A percentile compares a stretch with the other conserved stretches of the same genome.
phyloP scores from a whole-genome alignment of 2,113 vertebrate species.

The Brachyistius frenatus region DNA sequence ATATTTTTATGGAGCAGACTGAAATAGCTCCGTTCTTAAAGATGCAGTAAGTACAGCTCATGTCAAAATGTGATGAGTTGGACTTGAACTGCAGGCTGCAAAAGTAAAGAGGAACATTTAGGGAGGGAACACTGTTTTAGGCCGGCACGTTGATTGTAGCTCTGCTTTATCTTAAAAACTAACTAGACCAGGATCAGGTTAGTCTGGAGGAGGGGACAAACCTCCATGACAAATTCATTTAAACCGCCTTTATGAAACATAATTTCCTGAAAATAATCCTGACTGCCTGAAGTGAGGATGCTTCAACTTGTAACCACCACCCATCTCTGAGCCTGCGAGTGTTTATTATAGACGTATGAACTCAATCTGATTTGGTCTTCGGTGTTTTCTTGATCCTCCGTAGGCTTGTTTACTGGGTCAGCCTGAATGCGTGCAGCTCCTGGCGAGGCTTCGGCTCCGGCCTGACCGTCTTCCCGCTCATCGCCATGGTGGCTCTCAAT shows the following conservation, averaged over 20 bases:
- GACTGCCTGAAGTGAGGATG: not conserved
- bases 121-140: no score
- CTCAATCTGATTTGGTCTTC: conserved; percentile 43
- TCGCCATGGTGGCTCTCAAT: conserved; percentile 82
- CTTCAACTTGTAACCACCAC: not conserved
- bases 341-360: conserved; percentile 30
- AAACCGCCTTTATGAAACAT: not conserved
- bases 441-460: conserved; percentile 84
- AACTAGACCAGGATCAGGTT: not conserved
- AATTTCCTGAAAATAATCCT: not conserved
- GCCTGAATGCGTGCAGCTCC: conserved; percentile 76
- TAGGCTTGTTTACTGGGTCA: conserved; percentile 84
- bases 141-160: no score
- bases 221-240: not conserved
- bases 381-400: conserved; percentile 3
- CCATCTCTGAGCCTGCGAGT: conserved; percentile 6
- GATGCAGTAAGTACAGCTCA: no score
- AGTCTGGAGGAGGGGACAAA: not conserved
- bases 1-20: no score
- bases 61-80: no score
- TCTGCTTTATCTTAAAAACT: no score
- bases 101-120: no score
- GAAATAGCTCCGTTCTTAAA: no score
- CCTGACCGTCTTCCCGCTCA: conserved; percentile 83
- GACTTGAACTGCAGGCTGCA: no score